Base-by-base conservation (phyloP, 2,797 vertebrate genomes). In the Bovichtus diacanthus region DNA sequence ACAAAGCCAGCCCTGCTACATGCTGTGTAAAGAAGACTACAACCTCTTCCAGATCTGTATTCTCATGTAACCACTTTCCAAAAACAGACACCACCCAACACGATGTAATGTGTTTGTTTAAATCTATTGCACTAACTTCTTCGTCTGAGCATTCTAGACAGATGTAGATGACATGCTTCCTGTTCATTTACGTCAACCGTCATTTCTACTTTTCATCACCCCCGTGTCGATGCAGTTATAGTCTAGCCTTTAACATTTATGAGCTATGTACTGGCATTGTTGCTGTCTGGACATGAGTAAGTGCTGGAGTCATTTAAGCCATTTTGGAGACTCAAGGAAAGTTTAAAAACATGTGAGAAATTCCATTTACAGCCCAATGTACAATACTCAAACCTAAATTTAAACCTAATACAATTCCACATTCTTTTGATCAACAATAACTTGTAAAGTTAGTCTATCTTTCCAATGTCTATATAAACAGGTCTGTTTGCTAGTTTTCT, bases 181-280 rank as follows among this genome's bases (percentile, higher is more conserved):
- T 76, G 59, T 74, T 66, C 16, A 2, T 76, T 76, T 76, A 56
- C 78, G 25, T 84, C 81, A 84, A 43, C 25, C 63, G n/a, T n/a
- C n/a, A n/a, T n/a, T 43, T 44, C 25, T n/a, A 39, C 34, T 83
- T 87, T 78, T 82, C 67, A 83, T 80, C 75, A 78, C 72, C 60
- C 29, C 53, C 4, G n/a, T 59, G 79, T 76, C 29, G 72, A 16
- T 47, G 69, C 41, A 64, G 41, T 51, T 68, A 43, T 27, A 25
- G 84, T 80, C 78, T 81, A 46, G 73, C 75, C 61, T 60, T 21
- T 56, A 64, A 79, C 41, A 41, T 87, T 90, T 87, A 84, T 74
- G 61, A 73, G 74, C 47, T 60, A 19, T 38, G 50, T 51, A 68
- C 78, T 54, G 64, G 62, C 41, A 76, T 78, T 79, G 60, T 44